phyloP scores from a whole-genome alignment of 2,113 vertebrate species.

The Seriola rivoliana region DNA sequence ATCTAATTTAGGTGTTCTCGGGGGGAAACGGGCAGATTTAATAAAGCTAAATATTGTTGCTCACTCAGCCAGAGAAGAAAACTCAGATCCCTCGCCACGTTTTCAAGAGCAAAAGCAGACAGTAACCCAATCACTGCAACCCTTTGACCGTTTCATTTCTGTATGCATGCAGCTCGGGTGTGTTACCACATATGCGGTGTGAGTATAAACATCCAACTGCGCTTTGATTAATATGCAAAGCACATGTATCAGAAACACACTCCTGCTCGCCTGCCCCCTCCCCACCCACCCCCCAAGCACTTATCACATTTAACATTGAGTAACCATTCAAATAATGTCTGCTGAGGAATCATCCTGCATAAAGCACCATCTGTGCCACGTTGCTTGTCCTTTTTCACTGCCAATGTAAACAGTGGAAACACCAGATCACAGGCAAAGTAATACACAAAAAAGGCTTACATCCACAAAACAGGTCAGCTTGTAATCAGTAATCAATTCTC shows the following conservation, averaged over 20 bases:
- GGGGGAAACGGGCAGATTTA: conserved; percentile 80
- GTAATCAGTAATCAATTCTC: conserved; percentile 75
- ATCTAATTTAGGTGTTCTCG: conserved; percentile 76
- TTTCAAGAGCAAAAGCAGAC: conserved; percentile 67
- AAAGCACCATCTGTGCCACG: conserved; percentile 79
- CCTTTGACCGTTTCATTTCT: conserved; percentile 32
- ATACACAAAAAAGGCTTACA: conserved; percentile 48
- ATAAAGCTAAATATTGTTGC: conserved; percentile 82
- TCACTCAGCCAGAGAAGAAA: conserved; percentile 79
- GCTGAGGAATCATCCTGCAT: conserved; percentile 74
- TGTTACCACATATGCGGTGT: conserved; percentile 10
- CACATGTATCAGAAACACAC: conserved; percentile 69
- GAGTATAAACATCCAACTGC: neutral
- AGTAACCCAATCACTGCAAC: conserved; percentile 81
- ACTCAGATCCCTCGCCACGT: conserved; percentile 61
- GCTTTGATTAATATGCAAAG: conserved; percentile 69
- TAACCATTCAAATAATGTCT: conserved; percentile 80
- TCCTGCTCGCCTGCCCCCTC: conserved; percentile 1
- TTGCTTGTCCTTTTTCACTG: conserved; percentile 63
- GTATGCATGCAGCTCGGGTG: conserved; percentile 5
- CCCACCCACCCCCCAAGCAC: conserved; percentile 28
- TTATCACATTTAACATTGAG: conserved; percentile 78
- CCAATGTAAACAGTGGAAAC: conserved; percentile 53
- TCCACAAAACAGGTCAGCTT: conserved; percentile 54
- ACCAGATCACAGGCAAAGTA: conserved; percentile 55